These are phyloP conservation scores for Halichondria panicea DNA, from an alignment of 37 sponge, comb jelly and placozoan genomes.

Conservation along the genomic window DNA sequence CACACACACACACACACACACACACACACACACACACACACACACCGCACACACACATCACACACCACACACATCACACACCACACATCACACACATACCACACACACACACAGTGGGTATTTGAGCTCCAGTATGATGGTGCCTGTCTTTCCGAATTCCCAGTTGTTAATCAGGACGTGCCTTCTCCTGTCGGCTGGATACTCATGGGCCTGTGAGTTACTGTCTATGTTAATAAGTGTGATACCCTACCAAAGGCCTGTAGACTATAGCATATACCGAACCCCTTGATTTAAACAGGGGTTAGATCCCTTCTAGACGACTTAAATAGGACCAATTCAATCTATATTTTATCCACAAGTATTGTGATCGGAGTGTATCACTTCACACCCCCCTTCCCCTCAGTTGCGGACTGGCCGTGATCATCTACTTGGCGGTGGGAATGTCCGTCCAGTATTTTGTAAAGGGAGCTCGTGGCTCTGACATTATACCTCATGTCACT, in stretches of 20 bases:
- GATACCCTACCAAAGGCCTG: too few species aligned
- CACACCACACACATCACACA: too few species aligned
- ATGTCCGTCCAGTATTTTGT: constrained; percentile 17
- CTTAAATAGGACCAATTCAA: too few species aligned
- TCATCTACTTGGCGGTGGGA: constrained; percentile 40
- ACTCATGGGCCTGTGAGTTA: constrained; percentile 49
- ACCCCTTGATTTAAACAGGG: too few species aligned
- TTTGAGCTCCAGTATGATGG: constrained; percentile 4
- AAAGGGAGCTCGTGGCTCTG: constrained; percentile 22
- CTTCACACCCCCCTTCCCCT: constrained; percentile 2
- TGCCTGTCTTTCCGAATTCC: constrained; percentile 5
- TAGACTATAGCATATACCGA: too few species aligned
- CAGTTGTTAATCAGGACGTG: background rate
- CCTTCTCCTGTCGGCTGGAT: constrained; percentile 42
- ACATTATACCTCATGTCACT: constrained; percentile 48
- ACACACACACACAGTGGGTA: background rate
- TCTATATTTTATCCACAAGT: too few species aligned
- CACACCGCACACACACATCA: too few species aligned
- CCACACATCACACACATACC: background rate
- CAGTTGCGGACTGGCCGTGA: constrained; percentile 15
- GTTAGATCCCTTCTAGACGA: too few species aligned
- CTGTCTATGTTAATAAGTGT: background rate
- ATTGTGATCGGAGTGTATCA: background rate
- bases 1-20: background rate
- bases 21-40: background rate